Evolutionary conservation across 2,113 vertebrate genomes (phyloP), one percentile per base, ranked within the genome.

Genomic region (Cottus gobio): DNA sequence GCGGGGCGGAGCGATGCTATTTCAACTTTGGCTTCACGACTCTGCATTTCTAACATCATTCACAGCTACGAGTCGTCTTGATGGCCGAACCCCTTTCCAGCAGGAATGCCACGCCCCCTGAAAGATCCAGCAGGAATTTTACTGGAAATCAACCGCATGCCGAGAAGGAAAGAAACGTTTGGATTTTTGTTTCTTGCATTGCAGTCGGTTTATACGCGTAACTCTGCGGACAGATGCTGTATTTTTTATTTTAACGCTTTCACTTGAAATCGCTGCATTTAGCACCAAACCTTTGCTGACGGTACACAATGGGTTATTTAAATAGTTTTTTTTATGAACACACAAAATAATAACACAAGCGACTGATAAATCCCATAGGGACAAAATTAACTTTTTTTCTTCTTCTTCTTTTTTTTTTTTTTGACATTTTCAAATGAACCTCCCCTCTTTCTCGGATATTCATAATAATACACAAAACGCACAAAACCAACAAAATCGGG

Each of bases 341-440:
- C 79, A 88, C 34, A 80, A 89, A 90, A 91, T 85, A 71, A 83
- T 50, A 78, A 88, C 77, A 88, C 46, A 81, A 74, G 79, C 63
- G 87, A 95, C 44, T 90, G 70, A 91, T 86, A 89, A 94, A 94
- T 97, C 97, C 97, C 97, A 97, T 94, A 15, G 96, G 97, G 96
- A 98, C 96, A 95, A 97, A 95, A 93, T 94, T 79, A 94, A 94
- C 87, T 90, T 60, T 50, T 79, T 61, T 77, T 82, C 12, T 13
- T 42, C 39, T 42, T 74, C 24, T 54, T 24, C 24, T 54, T 24
- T 11, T 15, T 36, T 39, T 44, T 78, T 64, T 71, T 83, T 70
- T 54, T n/a, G n/a, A 88, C 72, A 85, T 86, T 84, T 90, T 83
- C 60, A 72, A 44, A 75, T 80, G 62, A 89, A 87, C 71, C 77